These are phyloP conservation scores for Scaptodrosophila lebanonensis DNA, from an alignment of 1,140 invertebrate genomes.

Conservation along the genomic window DNA sequence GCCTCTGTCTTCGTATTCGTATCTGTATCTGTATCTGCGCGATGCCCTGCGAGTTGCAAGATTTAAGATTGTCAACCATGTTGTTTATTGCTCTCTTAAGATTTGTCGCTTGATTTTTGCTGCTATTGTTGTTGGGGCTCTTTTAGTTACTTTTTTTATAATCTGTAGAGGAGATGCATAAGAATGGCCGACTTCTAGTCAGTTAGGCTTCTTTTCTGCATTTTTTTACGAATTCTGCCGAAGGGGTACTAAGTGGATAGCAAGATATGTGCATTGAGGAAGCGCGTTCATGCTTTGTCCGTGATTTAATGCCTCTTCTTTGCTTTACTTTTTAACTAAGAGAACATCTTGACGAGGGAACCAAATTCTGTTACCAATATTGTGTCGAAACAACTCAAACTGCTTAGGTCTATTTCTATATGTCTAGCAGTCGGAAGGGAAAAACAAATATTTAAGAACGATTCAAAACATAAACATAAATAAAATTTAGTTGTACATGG, in stretches of 20 bases:
- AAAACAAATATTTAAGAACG: too few species aligned
- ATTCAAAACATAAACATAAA: too few species aligned
- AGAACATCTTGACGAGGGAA: too few species aligned
- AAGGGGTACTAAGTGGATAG: conserved; percentile 31
- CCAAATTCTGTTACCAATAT: too few species aligned
- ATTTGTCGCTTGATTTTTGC: conserved; percentile 53
- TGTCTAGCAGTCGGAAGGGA: too few species aligned
- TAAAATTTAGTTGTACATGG: too few species aligned
- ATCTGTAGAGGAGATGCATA: background rate
- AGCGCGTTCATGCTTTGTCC: conserved; percentile 25
- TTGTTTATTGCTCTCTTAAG: conserved; percentile 73
- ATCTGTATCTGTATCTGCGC: conserved; percentile 51
- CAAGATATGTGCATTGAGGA: conserved; percentile 30
- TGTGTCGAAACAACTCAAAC: too few species aligned
- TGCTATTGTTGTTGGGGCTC: conserved; percentile 20
- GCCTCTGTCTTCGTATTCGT: conserved; percentile 72
- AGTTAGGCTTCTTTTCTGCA: too few species aligned
- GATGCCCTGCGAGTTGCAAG: conserved; percentile 60
- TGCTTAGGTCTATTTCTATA: too few species aligned
- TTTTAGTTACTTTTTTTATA: conserved; percentile 7
- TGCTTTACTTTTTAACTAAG: too few species aligned
- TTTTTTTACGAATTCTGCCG: too few species aligned
- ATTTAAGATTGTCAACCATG: conserved; percentile 75
- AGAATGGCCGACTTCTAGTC: conserved; percentile 7
- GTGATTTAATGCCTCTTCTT: conserved; percentile 40